Percentiles rank a stretch among this genome's conserved stretches.
Evolutionary conservation across 2,113 vertebrate genomes (phyloP).

Genomic region (Electrona antarctica): DNA sequence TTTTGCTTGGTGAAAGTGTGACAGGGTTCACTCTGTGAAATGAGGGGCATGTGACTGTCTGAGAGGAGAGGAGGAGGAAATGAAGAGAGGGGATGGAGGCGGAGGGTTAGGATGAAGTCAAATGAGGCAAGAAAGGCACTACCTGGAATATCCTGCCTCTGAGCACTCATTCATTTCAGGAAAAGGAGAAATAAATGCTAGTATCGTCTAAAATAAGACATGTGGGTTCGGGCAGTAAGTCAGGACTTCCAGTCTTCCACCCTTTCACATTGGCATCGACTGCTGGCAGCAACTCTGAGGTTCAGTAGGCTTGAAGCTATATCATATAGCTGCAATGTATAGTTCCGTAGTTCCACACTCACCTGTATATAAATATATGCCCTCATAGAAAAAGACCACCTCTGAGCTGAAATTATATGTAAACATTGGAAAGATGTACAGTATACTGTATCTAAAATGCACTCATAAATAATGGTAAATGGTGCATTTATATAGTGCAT

Average conservation of each 20-base stretch:
- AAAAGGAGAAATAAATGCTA: constrained; percentile 3
- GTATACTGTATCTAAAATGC: neutral
- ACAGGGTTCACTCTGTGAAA: neutral
- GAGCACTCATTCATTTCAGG: neutral
- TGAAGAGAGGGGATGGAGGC: neutral
- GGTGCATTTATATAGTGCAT: too few species aligned
- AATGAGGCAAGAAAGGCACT: neutral
- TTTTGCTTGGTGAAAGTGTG: neutral
- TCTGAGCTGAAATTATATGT: neutral
- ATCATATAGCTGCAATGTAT: neutral
- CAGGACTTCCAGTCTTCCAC: neutral
- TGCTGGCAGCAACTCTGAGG: neutral
- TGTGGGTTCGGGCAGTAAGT: neutral
- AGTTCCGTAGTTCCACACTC: neutral
- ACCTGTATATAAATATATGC: neutral
- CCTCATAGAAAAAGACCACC: neutral
- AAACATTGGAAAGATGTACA: neutral
- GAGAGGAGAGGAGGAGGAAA: constrained; percentile 2
- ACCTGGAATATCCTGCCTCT: constrained; percentile 6
- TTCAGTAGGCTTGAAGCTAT: neutral
- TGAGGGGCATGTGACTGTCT: neutral
- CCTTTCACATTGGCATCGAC: neutral
- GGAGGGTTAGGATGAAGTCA: neutral
- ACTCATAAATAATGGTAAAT: too few species aligned
- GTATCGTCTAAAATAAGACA: constrained; percentile 10